Evolutionary conservation across 2,113 vertebrate genomes (phyloP).

Genomic region (Microtus oregoni): DNA sequence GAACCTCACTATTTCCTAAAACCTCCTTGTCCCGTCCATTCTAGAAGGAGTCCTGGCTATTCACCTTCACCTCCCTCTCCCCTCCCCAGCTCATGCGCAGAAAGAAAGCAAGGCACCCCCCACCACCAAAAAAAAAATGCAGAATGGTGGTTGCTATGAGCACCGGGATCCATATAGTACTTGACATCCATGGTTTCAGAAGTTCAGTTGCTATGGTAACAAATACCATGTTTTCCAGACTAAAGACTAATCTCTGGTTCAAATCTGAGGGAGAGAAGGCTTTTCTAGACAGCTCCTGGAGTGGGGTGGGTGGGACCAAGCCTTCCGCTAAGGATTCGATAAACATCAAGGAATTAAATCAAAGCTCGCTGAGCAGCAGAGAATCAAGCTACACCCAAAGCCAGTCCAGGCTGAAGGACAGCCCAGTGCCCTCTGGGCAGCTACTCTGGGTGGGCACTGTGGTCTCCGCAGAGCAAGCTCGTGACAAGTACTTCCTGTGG

Average conservation of each 20-base stretch:
- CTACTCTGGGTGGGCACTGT: background rate
- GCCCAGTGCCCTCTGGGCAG: background rate
- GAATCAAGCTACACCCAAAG: too few species aligned
- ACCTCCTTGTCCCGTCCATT: background rate
- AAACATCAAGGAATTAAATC: constrained; percentile 34
- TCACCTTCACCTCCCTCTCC: background rate
- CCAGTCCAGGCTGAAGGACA: background rate
- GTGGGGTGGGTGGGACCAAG: background rate
- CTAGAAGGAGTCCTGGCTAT: background rate
- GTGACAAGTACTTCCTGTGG: background rate
- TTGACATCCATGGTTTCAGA: constrained; percentile 75
- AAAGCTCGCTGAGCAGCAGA: background rate
- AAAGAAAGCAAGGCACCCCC: constrained; percentile 39
- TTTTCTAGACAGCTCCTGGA: constrained; percentile 76
- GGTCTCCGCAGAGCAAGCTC: background rate
- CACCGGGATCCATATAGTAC: constrained; percentile 54
- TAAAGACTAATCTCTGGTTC: constrained; percentile 68
- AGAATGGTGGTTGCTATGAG: constrained; percentile 79
- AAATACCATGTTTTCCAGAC: constrained; percentile 47
- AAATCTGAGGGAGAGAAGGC: constrained; percentile 38
- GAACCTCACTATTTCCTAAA: background rate
- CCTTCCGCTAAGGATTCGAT: background rate
- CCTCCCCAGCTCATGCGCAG: constrained; percentile 22
- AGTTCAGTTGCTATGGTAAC: constrained; percentile 75
- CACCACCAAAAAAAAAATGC: constrained; percentile 2